These are phyloP conservation scores for Apocrypta bakeri DNA, from an alignment of 1,140 invertebrate genomes.

Conservation along the genomic window DNA sequence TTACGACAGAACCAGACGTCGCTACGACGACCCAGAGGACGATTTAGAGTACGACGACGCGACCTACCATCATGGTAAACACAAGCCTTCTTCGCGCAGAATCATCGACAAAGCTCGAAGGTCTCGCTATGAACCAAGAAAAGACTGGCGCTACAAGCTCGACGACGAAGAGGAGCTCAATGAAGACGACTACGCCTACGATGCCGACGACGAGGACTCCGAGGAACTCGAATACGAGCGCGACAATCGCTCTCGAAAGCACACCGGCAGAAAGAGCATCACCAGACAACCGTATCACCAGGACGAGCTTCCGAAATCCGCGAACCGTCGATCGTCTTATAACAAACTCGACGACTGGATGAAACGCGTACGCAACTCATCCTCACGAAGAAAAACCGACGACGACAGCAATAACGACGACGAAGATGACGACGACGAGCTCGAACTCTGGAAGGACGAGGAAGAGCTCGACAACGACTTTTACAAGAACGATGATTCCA, in stretches of 20 bases:
- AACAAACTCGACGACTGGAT: constrained; percentile 9
- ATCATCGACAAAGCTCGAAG: constrained; percentile 22
- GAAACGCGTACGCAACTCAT: not conserved
- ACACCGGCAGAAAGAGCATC: constrained; percentile 9
- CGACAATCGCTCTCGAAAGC: not conserved
- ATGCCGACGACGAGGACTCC: constrained; percentile 50
- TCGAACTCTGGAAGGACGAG: constrained; percentile 57
- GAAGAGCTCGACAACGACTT: constrained; percentile 57
- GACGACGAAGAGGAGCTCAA: constrained; percentile 39
- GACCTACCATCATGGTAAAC: constrained; percentile 29
- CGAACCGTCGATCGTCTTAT: not conserved
- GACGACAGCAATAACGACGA: not conserved
- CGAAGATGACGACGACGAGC: constrained; percentile 50
- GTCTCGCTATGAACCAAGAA: constrained; percentile 26
- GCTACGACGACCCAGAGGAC: no score
- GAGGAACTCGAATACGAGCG: constrained; percentile 46
- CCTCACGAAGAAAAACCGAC: not conserved
- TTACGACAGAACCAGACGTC: no score
- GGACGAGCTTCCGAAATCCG: not conserved
- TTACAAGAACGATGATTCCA: constrained; percentile 56
- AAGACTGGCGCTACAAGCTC: constrained; percentile 40
- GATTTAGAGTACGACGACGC: no score
- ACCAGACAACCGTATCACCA: not conserved
- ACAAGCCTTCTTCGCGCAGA: no score
- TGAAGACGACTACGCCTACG: constrained; percentile 16